Evolutionary conservation across 2,888 invertebrate genomes (phyloP), one percentile per base, ranked within the genome.

Genomic region (Spialia ferax): DNA sequence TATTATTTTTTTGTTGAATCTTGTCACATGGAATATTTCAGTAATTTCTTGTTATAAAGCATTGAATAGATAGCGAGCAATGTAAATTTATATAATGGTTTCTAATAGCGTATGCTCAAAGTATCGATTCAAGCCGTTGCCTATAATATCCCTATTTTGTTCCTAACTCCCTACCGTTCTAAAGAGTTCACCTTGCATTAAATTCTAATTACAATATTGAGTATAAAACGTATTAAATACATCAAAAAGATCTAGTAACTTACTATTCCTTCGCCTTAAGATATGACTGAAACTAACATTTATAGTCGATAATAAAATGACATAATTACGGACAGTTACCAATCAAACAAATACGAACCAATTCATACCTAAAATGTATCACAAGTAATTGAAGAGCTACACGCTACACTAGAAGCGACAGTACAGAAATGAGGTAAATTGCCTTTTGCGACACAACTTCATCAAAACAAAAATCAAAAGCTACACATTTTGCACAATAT

Each of bases 191-290:
- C 78, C 82, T 86, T 84, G 83, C 81, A 81, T 82, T 84, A 76
- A 79, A 80, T 73, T 80, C 88, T 90, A 87, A 84, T 85, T 87
- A 89, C 80, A 86, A 85, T 87, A 88, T 52, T 80, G 89, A 89
- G 91, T 92, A 91, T 84, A 91, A 91, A 91, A 91, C 87, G 88
- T 90, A 88, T 90, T 85, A 91, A 91, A 91, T 91, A 91, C 88
- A 87, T 89, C 86, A 85, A 89, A 89, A 92, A 88, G 80, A 85
- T 86, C 87, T 86, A 86, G 78, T 83, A 78, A 84, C 78, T 82
- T 83, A 86, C 80, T 77, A 80, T 79, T 79, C 76, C 72, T 78
- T 78, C 75, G 73, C 73, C 77, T 80, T 81, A 84, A 83, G 80
- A 83, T 84, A 85, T 80, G 79, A 84, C 83, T 20, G 55, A 32